These are phyloP conservation scores for Brachypteracias leptosomus DNA, from an alignment of 2,113 vertebrate genomes.

Conservation along the genomic window DNA sequence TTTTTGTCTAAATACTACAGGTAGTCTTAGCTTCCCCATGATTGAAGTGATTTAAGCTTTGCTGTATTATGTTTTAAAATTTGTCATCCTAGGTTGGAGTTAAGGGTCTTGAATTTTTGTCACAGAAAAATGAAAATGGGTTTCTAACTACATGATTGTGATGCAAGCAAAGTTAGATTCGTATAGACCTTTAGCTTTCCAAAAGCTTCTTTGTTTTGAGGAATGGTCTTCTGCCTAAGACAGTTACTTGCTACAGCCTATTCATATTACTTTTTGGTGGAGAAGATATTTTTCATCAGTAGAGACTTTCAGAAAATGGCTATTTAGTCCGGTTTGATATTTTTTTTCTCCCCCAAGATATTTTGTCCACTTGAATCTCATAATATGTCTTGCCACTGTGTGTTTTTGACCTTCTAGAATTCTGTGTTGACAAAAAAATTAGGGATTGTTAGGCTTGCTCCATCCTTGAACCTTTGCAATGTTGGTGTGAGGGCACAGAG, in stretches of 20 bases:
- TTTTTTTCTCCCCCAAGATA: background rate
- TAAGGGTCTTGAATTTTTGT: background rate
- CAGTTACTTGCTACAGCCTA: background rate
- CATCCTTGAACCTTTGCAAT: background rate
- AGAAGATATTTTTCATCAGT: background rate
- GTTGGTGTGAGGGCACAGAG: background rate
- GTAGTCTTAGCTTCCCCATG: background rate
- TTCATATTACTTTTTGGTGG: background rate
- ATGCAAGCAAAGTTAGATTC: background rate
- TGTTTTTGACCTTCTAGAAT: background rate
- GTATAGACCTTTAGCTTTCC: background rate
- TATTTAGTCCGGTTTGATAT: background rate
- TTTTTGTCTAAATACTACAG: background rate
- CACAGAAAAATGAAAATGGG: background rate
- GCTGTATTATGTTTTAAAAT: background rate
- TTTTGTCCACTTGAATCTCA: background rate
- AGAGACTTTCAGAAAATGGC: background rate
- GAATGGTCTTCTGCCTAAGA: background rate
- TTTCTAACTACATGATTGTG: background rate
- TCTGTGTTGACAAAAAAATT: background rate
- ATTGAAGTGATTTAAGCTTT: background rate
- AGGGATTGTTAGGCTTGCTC: background rate
- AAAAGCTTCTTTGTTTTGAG: background rate
- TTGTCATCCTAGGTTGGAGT: background rate
- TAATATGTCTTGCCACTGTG: background rate